Evolutionary conservation across 2,888 invertebrate species (phyloP), one percentile per base, ranked within the genome.

Genomic region (Sinopyrophorus schimmeli): DNA sequence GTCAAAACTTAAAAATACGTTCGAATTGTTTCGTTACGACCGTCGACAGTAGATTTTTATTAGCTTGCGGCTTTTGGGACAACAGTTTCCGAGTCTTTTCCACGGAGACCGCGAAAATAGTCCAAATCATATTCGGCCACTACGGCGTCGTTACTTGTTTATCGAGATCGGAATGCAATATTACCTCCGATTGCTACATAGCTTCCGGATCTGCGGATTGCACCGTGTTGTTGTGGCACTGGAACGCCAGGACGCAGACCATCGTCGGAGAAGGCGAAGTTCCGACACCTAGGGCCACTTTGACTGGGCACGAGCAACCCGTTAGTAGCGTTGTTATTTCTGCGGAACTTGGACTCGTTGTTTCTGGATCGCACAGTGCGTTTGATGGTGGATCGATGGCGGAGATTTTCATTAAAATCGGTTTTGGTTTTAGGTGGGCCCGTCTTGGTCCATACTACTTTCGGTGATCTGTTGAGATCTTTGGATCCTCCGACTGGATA

Each of bases 21-120:
- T 89, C 90, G 64, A 93, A 92, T 74, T 96, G 96, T 73, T 99
- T 98, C 77, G 93, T 98, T 16, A 96, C 96, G 15, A 98, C 98
- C 0, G 96, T 98, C 1, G 99, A 99, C 76, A 95, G 95, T 67
- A 82, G 93, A 57, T 96, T 94, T 76, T 83, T 99, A 59, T 90
- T 99, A 58, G 96, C 98, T 1, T 95, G 96, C 68, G 99, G 99
- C 40, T 99, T 98, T 77, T 98, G 98, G 93, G 99, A 99, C 74
- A 98, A 98, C 76, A 96, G 96, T 75, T 99, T 99, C 78, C 78
- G 99, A 4, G 94, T 99, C 10, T 98, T 97, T 75, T 92, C 92
- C 31, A 93, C 97, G 0, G 99, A 99, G 70, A 91, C 92, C 49
- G 97, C 95, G 1, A 93, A 95, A 80, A 95, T 98, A 68, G 90